A percentile compares a stretch with the other conserved stretches of the same genome.
Evolutionary conservation across 2,888 invertebrate genomes (phyloP).

Genomic region (Smittia sp.): DNA sequence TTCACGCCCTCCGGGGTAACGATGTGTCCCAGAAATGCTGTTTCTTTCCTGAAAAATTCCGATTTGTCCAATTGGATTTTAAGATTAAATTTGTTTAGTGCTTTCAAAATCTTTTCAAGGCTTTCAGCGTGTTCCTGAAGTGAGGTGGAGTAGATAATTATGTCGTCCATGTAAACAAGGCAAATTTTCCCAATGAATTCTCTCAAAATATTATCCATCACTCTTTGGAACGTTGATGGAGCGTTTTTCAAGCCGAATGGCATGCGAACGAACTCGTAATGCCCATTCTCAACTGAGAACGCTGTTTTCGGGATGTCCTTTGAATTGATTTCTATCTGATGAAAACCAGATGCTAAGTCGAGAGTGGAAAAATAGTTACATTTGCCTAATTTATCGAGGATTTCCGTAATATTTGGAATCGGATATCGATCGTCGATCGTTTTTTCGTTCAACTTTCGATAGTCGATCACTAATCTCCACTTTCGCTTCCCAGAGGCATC

Average conservation of each 20-base stretch:
- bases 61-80: slow-evolving; percentile 46
- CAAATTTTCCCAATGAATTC: slow-evolving; percentile 44
- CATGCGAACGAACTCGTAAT: slow-evolving; percentile 45
- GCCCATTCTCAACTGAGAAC: slow-evolving; percentile 44
- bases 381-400: slow-evolving; percentile 46
- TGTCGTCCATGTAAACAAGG: slow-evolving; percentile 48
- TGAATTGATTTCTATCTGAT: slow-evolving; percentile 46
- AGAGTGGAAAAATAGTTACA: slow-evolving; percentile 45
- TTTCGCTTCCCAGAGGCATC: slow-evolving; percentile 44
- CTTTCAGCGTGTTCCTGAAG: slow-evolving; percentile 46
- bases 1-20: slow-evolving; percentile 44
- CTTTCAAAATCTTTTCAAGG: slow-evolving; percentile 44
- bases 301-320: slow-evolving; percentile 44
- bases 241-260: slow-evolving; percentile 45
- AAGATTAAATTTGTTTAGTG: slow-evolving; percentile 44
- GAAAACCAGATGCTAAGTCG: slow-evolving; percentile 47
- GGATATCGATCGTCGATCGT: slow-evolving; percentile 45
- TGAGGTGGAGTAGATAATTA: slow-evolving; percentile 45
- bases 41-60: slow-evolving; percentile 45
- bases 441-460: slow-evolving; percentile 44
- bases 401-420: slow-evolving; percentile 45
- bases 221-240: slow-evolving; percentile 45
- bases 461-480: slow-evolving; percentile 46
- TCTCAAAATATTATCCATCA: slow-evolving; percentile 45
- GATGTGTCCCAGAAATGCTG: slow-evolving; percentile 47